Percentiles rank a stretch among this genome's conserved stretches.
Conservation (phyloP, 2,113 vertebrate genomes). For the Pelusios castaneus region DNA sequence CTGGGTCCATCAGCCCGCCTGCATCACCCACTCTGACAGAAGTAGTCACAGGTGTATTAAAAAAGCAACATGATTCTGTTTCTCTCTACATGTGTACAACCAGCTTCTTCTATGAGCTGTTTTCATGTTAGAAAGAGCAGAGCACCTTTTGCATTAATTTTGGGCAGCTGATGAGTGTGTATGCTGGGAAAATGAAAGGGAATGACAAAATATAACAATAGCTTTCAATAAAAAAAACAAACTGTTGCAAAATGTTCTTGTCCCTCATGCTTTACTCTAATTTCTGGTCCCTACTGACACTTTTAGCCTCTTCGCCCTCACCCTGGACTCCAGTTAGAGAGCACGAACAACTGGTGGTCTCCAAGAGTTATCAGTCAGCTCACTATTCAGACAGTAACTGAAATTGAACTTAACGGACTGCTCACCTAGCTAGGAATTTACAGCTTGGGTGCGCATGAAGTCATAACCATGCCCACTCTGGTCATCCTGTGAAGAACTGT, state of each 20-base stretch:
- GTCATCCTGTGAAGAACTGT: accelerated
- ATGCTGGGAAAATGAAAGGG: slow-evolving; percentile 5
- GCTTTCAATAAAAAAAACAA: background rate
- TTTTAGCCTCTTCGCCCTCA: background rate
- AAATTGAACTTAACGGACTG: background rate
- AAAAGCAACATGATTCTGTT: background rate
- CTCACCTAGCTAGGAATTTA: background rate
- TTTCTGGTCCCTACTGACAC: background rate
- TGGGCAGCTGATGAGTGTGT: slow-evolving; percentile 30
- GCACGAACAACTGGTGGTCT: background rate
- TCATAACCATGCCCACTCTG: background rate
- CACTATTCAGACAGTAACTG: background rate
- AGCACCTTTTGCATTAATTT: background rate
- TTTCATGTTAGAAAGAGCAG: background rate
- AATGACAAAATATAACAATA: background rate
- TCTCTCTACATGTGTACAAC: background rate
- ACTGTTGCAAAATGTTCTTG: background rate
- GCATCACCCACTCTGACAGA: background rate
- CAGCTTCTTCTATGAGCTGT: background rate
- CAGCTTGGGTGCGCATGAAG: background rate
- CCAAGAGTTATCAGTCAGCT: background rate
- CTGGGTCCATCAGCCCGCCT: background rate
- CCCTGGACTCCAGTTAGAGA: background rate
- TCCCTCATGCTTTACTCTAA: background rate
- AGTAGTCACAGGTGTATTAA: background rate